Base-by-base conservation (phyloP, 2,113 vertebrate species). In the Tupaia tana region DNA sequence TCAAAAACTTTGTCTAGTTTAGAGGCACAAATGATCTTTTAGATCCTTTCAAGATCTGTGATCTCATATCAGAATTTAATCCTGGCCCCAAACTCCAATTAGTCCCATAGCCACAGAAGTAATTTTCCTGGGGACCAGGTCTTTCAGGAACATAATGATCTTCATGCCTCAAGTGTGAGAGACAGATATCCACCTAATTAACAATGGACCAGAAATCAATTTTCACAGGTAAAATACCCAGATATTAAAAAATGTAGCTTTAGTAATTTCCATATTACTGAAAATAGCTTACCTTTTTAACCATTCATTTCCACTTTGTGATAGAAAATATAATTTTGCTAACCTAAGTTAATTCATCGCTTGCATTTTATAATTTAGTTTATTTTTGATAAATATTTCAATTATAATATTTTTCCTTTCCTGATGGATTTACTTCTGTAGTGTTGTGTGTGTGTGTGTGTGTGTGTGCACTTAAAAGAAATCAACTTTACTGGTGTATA, bases 61-160 rank as follows among this genome's bases (percentile, higher is more conserved):
- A 78, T 67, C 66, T 52, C 27, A 67, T 58, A 73, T 89, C 43
- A 74, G 59, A 94, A 70, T 94, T 86, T 79, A 69, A 75, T 74
- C 59, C 79, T 86, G 10, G 14, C 2, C 27, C 16, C n/a, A 80
- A 70, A 15, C 52, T 79, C 56, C 27, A 87, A 29, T 29, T 94
- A n/a, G 86, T 89, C n/a, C 56, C 18, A 69, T 25, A 56, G 9
- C 19, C n/a, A 84, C 34, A 74, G 43, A 75, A 80, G 52, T 27
- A 54, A 91, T 56, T 52, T 71, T 88, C 27, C 34, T 66, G n/a
- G 67, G 70, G 43, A 83, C 4, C 34, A 54, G 5, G 24, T 79
- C 79, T 89, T 94, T 93, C 69, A 92, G 89, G 89, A 95, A 84
- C 88, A 67, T 61, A 84, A 66, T 84, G 92, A 84, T 63, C 61